Evolutionary conservation across 2,888 invertebrate species (phyloP).

Genomic region (Trilocha varians): DNA sequence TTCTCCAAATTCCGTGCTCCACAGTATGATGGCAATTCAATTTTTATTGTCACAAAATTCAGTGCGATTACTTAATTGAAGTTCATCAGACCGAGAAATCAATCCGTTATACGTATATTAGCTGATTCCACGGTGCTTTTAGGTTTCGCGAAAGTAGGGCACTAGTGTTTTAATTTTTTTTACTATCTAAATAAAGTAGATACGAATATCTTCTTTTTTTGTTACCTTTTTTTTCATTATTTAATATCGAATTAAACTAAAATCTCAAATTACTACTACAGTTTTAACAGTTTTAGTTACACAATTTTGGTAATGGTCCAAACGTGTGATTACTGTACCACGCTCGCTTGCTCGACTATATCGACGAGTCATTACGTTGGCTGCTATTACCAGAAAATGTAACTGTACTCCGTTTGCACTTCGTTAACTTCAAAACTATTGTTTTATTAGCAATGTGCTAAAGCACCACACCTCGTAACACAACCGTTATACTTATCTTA

Average conservation of each 20-base stretch:
- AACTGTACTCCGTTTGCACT: conserved; percentile 61
- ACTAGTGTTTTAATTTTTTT: no score
- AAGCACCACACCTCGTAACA: not conserved
- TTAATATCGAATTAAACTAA: no score
- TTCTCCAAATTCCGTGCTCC: conserved; percentile 8
- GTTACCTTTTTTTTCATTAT: no score
- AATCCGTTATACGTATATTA: conserved; percentile 13
- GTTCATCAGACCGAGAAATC: conserved; percentile 6
- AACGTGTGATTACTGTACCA: conserved; percentile 30
- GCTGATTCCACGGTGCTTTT: conserved; percentile 11
- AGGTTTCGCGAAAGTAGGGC: no score
- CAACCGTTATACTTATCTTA: not conserved
- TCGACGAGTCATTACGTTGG: conserved; percentile 29
- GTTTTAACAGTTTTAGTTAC: conserved; percentile 27
- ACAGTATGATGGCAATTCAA: not conserved
- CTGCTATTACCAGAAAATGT: conserved; percentile 36
- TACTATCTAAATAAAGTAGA: no score
- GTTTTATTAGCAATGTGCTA: conserved; percentile 19
- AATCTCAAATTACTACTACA: no score
- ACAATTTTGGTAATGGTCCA: conserved; percentile 41
- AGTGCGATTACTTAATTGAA: conserved; percentile 11
- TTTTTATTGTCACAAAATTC: conserved; percentile 10
- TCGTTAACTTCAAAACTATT: conserved; percentile 45
- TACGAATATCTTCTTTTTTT: no score
- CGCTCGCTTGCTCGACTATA: conserved; percentile 34